Evolutionary conservation across 37 sponge, comb jelly and placozoan species (phyloP), one percentile per base, ranked within the genome.

Genomic region (Spongia lamella): DNA sequence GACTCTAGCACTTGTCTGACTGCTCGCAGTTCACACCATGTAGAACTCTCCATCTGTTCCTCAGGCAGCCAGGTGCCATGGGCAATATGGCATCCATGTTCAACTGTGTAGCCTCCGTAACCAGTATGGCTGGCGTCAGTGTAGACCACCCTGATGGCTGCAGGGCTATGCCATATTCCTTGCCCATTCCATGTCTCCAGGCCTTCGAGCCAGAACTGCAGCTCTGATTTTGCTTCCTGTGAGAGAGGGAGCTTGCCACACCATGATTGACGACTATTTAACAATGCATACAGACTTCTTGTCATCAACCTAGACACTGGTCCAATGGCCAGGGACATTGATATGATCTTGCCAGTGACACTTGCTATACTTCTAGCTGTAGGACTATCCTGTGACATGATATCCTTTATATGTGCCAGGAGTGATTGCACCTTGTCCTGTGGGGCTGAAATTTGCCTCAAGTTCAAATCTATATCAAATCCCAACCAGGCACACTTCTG

Each of bases 21-120:
- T 22, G 69, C 79, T 17, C n/a, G 27, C 24, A 79, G 69, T 36
- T 79, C 68, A 24, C 79, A 21, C 70, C 68, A 79, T 56, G 79
- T 79, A 34, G 59, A 69, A 50, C 69, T 79, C 17, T 25, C 11
- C 26, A 19, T 11, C 20, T 20, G 38, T 17, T 79, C 70, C 1
- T 21, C 20, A 1, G 29, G 29, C 7, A 50, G 24, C 62, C 71
- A 61, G 22, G 31, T 29, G 27, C 81, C 81, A 21, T 70, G 33
- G 15, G 70, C 81, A 50, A n/a, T 17, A 70, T 63, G 17, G 32
- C 59, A 37, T n/a, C n/a, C n/a, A n/a, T n/a, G n/a, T n/a, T n/a
- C n/a, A n/a, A n/a, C n/a, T n/a, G n/a, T n/a, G n/a, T 33, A 53
- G 1, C 56, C 58, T 13, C 73, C 58, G 24, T 56, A 73, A 0